phyloP scores from a whole-genome alignment of 1,140 invertebrate species.

The Sitophilus oryzae region DNA sequence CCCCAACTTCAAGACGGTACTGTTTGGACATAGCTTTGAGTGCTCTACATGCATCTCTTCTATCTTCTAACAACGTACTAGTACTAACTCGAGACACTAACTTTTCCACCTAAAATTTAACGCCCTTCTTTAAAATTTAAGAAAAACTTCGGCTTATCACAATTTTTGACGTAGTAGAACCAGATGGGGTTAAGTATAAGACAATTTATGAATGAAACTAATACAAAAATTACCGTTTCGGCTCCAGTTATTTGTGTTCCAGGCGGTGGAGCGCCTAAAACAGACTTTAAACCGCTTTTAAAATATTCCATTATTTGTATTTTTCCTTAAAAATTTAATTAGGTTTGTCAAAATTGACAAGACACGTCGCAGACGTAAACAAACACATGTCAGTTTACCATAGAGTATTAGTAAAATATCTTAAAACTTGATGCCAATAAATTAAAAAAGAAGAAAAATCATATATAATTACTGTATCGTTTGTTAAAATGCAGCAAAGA shows the following conservation, averaged over 20 bases:
- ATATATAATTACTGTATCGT: too few species aligned
- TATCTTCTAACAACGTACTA: conserved; percentile 89
- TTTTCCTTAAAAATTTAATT: too few species aligned
- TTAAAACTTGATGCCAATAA: too few species aligned
- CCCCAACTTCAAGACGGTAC: conserved; percentile 91
- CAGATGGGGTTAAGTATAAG: conserved; percentile 3
- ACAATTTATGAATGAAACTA: not conserved
- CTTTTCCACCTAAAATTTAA: conserved; percentile 76
- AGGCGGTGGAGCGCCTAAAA: conserved; percentile 72
- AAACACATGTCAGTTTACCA: too few species aligned
- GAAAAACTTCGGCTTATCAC: conserved; percentile 1
- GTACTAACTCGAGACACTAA: conserved; percentile 87
- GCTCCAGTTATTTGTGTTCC: conserved; percentile 68
- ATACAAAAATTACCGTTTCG: conserved; percentile 66
- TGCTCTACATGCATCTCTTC: conserved; percentile 92
- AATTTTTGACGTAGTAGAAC: too few species aligned
- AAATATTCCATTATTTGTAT: conserved; percentile 77
- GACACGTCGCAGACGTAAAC: too few species aligned
- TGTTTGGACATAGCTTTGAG: conserved; percentile 90
- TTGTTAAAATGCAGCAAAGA: too few species aligned
- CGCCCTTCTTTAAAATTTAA: conserved; percentile 21
- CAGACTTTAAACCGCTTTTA: conserved; percentile 81
- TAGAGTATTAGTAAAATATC: too few species aligned
- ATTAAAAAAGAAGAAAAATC: too few species aligned
- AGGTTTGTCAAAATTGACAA: too few species aligned